Evolutionary conservation across 2,113 vertebrate genomes (phyloP).

Genomic region (Polypterus bichir): DNA sequence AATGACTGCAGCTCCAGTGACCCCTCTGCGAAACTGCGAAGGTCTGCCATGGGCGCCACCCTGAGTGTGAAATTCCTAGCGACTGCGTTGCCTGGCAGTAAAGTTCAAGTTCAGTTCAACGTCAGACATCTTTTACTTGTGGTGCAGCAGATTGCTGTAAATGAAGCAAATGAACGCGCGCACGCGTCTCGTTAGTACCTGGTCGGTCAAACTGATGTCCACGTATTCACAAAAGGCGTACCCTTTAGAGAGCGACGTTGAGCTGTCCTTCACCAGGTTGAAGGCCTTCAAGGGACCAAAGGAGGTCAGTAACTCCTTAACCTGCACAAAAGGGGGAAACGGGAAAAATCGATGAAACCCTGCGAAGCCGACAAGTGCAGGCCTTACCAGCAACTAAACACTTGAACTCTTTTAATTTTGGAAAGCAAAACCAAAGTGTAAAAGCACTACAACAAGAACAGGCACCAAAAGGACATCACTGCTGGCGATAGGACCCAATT

Average conservation of each 20-base stretch:
- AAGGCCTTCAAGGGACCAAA: conserved; percentile 61
- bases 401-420: too few relatives aligned
- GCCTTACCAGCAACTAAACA: too few relatives aligned
- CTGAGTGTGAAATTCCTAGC: conserved; percentile 10
- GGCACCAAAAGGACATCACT: too few relatives aligned
- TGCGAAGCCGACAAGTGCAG: too few relatives aligned
- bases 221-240: conserved; percentile 62
- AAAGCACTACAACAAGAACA: background rate
- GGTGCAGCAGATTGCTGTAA: conserved; percentile 1
- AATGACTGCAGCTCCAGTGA: background rate
- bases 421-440: too few relatives aligned
- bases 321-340: conserved; percentile 35
- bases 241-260: conserved; percentile 59
- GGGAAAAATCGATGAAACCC: background rate
- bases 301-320: conserved; percentile 57
- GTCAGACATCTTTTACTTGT: background rate
- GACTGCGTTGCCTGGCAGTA: too few relatives aligned
- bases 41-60: too few relatives aligned
- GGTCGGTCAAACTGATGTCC: conserved; percentile 51
- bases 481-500: too few relatives aligned
- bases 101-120: background rate
- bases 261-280: conserved; percentile 62
- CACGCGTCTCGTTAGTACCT: conserved; percentile 26
- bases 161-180: background rate
- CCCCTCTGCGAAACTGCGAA: background rate